Evolutionary conservation across 2,888 invertebrate species (phyloP).

Genomic region (Dilophus febrilis): DNA sequence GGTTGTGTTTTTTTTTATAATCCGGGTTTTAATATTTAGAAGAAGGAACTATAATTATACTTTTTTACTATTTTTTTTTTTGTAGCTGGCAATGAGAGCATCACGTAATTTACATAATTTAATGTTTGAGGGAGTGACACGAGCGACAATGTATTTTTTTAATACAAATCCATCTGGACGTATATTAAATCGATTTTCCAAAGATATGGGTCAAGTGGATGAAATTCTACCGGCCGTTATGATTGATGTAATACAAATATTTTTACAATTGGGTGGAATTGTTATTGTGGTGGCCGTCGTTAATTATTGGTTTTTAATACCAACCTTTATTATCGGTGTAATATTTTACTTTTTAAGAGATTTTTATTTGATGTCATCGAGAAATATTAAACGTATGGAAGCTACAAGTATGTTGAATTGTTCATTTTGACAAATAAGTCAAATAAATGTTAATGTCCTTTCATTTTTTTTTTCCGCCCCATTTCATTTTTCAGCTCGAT

Average conservation of each 20-base stretch:
- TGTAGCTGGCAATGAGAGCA: conserved; percentile 49
- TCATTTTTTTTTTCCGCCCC: neutral
- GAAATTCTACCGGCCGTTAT: conserved; percentile 28
- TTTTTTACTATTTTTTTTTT: conserved; percentile 42
- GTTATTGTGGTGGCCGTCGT: conserved; percentile 59
- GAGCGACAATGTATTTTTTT: conserved; percentile 74
- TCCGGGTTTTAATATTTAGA: conserved; percentile 12
- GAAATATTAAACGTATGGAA: conserved; percentile 66
- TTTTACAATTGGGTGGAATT: conserved; percentile 63
- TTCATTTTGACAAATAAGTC: neutral
- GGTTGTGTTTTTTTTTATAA: conserved; percentile 39
- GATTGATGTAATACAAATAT: conserved; percentile 45
- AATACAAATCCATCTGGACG: conserved; percentile 70
- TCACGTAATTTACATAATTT: conserved; percentile 61
- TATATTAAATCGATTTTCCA: conserved; percentile 74
- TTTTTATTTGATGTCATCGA: conserved; percentile 62
- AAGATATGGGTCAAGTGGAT: conserved; percentile 51
- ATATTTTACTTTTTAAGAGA: conserved; percentile 59
- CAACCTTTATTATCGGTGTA: conserved; percentile 49
- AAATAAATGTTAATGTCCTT: neutral
- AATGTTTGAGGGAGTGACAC: conserved; percentile 70
- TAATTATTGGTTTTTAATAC: conserved; percentile 55
- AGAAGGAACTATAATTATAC: conserved; percentile 31
- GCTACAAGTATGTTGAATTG: conserved; percentile 50
- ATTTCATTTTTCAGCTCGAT: conserved; percentile 46